Evolutionary conservation across 2,113 vertebrate species (phyloP), one percentile per base, ranked within the genome.

Genomic region (Salvelinus sp.): DNA sequence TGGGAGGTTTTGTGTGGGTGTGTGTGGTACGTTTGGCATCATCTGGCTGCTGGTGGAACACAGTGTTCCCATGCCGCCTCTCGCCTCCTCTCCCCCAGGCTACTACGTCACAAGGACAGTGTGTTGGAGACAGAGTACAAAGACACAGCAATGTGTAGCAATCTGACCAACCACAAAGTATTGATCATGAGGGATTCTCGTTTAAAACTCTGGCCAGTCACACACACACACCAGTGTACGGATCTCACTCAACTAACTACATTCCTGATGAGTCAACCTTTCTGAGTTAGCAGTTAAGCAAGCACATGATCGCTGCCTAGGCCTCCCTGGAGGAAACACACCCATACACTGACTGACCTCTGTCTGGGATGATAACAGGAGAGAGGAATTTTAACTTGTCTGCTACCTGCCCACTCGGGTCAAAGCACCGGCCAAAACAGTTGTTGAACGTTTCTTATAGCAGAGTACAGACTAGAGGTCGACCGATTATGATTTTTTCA

Each of bases 181-280:
- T 16, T 69, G 27, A 79, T 60, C 75, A 79, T 47, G 27, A 62
- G 54, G 38, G 30, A 30, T 57, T 70, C 16, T 3, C 18, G 57
- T 10, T 66, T 28, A 81, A 73, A 9, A 20, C 38, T 7, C 65
- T 47, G 57, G 27, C 5, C 27, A 74, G 76, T 72, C 27, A 57
- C 30, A 74, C 38, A 30, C 30, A 33, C 6, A 33, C 33, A 33
- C 33, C 62, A 38, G 69, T 77, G 82, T 77, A 82, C 73, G 72
- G 62, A 79, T 87, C 83, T 79, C 80, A 78, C 72, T 82, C 38
- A 85, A 91, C 79, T 84, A 87, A 90, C 84, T 73, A 58, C 75
- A 81, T 89, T 89, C 88, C 77, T 87, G 73, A 84, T 91, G 88
- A 91, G 88, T 91, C 90, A 91, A 33, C 78, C 44, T 82, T 83